Evolutionary conservation across 1,140 invertebrate genomes (phyloP).

Genomic region (Drosophila fuyamai): DNA sequence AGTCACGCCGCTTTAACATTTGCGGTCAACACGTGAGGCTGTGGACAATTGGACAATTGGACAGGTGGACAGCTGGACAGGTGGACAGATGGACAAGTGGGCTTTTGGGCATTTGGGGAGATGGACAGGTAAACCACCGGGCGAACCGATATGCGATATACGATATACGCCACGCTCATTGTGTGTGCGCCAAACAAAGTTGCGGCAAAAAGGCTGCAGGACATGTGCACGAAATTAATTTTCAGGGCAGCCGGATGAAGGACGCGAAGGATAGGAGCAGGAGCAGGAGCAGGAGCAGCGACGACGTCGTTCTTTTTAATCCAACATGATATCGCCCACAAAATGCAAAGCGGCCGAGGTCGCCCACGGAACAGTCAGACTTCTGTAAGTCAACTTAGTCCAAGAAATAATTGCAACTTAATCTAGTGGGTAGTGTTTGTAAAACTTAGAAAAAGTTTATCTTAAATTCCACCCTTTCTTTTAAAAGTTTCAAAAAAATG

Average conservation of each 20-base stretch:
- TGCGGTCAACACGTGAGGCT: conserved; percentile 50
- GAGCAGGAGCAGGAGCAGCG: neutral
- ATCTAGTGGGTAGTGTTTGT: no score
- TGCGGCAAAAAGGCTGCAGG: conserved; percentile 69
- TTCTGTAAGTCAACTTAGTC: neutral
- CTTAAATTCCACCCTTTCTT: no score
- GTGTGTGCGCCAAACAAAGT: conserved; percentile 49
- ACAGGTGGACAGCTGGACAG: conserved; percentile 2
- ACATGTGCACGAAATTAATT: conserved; percentile 80
- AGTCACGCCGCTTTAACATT: conserved; percentile 79
- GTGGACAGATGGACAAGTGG: neutral
- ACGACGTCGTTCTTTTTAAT: conserved; percentile 63
- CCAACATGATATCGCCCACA: conserved; percentile 77
- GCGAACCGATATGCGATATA: conserved; percentile 42
- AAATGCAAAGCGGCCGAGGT: conserved; percentile 65
- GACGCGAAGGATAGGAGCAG: conserved; percentile 17
- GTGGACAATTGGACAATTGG: conserved; percentile 23
- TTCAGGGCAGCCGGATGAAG: conserved; percentile 55
- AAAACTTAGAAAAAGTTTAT: no score
- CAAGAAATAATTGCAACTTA: no score
- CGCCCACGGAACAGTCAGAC: conserved; percentile 8
- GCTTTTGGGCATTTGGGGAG: neutral
- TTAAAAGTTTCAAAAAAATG: no score
- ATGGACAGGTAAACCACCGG: conserved; percentile 12
- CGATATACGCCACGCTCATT: conserved; percentile 1